Evolutionary conservation across 2,888 invertebrate genomes (phyloP).

Genomic region (Callimorpha dominula): DNA sequence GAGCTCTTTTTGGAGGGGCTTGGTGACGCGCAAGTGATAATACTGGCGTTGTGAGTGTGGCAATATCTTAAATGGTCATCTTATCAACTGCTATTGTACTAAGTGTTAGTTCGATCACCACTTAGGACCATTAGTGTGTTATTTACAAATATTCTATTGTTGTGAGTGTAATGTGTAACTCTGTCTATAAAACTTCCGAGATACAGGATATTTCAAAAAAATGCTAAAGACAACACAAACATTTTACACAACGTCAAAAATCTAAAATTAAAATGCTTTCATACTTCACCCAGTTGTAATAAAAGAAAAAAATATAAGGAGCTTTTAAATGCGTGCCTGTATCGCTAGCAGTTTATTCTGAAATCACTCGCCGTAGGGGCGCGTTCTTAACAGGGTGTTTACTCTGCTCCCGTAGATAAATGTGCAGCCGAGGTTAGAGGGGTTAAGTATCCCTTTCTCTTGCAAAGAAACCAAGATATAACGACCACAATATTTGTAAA

Average conservation of each 20-base stretch:
- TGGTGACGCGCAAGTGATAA: background rate
- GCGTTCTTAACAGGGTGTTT: conserved; percentile 68
- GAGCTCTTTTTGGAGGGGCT: background rate
- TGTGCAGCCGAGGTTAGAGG: conserved; percentile 56
- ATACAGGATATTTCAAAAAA: background rate
- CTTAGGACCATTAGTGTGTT: background rate
- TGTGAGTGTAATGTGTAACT: background rate
- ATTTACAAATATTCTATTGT: background rate
- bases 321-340: conserved; percentile 31
- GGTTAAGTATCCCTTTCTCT: conserved; percentile 59
- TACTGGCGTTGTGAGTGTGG: background rate
- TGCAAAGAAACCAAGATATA: conserved; percentile 34
- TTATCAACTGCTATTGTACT: background rate
- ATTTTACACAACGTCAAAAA: background rate
- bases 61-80: background rate
- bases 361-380: conserved; percentile 59
- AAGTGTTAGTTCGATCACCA: background rate
- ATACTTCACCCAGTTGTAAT: background rate
- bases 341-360: conserved; percentile 53
- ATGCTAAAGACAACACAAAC: background rate
- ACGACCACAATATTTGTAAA: background rate
- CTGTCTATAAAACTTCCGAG: background rate
- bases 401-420: conserved; percentile 70
- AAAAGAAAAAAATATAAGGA: background rate
- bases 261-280: background rate